Percentiles rank a stretch among this genome's conserved stretches.
Conservation (phyloP, 2,797 vertebrate genomes). For the Dicrostonyx torquatus region DNA sequence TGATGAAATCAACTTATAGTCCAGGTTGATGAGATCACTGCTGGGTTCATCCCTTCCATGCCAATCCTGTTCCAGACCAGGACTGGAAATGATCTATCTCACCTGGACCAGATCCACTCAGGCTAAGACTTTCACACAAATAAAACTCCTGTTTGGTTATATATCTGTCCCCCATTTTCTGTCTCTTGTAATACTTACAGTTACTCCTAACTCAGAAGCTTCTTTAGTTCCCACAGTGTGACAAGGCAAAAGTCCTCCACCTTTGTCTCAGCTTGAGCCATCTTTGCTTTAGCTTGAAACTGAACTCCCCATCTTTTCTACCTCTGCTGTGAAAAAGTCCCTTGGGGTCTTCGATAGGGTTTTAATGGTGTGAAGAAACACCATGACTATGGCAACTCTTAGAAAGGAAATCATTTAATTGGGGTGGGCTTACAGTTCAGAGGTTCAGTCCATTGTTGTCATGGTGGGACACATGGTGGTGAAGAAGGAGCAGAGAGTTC, state of each 20-base stretch:
- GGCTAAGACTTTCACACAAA: background rate
- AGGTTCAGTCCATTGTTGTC: too few species aligned
- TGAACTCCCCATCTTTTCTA: background rate
- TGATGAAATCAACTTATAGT: background rate
- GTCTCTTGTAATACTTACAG: background rate
- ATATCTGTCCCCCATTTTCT: background rate
- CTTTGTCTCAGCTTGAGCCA: background rate
- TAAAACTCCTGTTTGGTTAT: background rate
- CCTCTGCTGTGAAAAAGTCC: background rate
- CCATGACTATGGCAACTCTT: too few species aligned
- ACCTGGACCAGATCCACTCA: background rate
- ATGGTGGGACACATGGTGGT: too few species aligned
- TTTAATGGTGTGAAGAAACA: background rate
- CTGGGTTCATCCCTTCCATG: background rate
- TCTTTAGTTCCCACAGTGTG: background rate
- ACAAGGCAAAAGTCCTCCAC: background rate
- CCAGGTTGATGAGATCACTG: background rate
- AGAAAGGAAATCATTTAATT: too few species aligned
- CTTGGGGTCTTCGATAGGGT: background rate
- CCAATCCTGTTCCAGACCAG: background rate
- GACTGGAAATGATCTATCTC: background rate
- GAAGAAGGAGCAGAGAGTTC: too few species aligned
- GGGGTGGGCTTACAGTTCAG: too few species aligned
- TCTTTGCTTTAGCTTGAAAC: background rate
- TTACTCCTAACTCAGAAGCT: background rate